Evolutionary conservation across 2,797 vertebrate genomes (phyloP).

Genomic region (Tenualosa thibaudeaui): DNA sequence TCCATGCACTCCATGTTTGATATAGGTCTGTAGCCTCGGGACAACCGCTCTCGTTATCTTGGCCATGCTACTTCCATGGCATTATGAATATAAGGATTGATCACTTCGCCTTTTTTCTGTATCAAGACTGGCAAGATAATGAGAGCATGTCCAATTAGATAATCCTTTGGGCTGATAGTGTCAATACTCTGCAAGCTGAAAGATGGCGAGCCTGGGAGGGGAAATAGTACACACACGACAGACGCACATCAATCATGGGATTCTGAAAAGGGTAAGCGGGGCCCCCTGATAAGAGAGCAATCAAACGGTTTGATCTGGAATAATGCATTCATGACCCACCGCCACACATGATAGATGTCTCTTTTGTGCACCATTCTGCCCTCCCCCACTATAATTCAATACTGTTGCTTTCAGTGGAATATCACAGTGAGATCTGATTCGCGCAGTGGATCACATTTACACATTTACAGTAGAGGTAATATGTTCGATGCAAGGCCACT

Average conservation of each 20-base stretch:
- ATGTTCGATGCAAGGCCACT: no score
- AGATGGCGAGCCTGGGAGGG: neutral
- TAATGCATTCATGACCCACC: conserved; percentile 15
- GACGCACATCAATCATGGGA: conserved; percentile 2
- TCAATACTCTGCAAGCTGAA: conserved; percentile 20
- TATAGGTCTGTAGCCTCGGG: neutral
- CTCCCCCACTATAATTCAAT: neutral
- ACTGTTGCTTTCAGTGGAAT: neutral
- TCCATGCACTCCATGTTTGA: neutral
- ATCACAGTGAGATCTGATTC: neutral
- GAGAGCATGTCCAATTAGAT: conserved; percentile 49
- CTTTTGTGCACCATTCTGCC: neutral
- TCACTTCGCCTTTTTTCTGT: conserved; percentile 42
- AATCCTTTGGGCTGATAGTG: conserved; percentile 45
- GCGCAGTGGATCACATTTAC: neutral
- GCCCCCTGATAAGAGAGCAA: neutral
- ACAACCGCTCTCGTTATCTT: neutral
- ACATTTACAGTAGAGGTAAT: neutral
- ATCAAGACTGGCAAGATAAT: conserved; percentile 45
- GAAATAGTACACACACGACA: neutral
- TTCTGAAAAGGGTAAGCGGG: neutral
- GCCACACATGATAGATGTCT: conserved; percentile 20
- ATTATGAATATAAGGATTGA: conserved; percentile 44
- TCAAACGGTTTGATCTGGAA: conserved; percentile 21
- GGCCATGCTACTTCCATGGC: neutral